These are phyloP conservation scores for Athripsodes cinereus DNA, from an alignment of 2,888 invertebrate species.

Conservation along the genomic window DNA sequence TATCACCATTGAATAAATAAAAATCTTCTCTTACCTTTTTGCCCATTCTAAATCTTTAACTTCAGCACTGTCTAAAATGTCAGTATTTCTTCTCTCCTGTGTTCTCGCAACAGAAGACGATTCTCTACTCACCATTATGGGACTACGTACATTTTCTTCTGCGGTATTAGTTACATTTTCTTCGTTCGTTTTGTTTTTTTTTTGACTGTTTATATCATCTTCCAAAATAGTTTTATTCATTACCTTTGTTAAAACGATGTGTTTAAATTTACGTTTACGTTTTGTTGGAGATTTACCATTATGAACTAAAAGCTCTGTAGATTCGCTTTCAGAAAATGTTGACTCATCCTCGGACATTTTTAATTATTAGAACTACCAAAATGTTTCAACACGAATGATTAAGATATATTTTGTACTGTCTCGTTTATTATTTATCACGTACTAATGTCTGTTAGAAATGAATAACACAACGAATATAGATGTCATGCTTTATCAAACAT, in stretches of 20 bases:
- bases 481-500: too few relatives aligned
- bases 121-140: not conserved
- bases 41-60: constrained; percentile 38
- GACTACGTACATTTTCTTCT: not conserved
- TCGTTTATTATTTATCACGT: too few relatives aligned
- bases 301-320: not conserved
- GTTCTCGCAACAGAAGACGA: not conserved
- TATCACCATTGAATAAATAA: too few relatives aligned
- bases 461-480: too few relatives aligned
- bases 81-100: constrained; percentile 35
- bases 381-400: too few relatives aligned
- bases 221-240: not conserved
- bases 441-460: too few relatives aligned
- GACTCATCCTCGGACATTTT: not conserved
- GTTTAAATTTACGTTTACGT: not conserved
- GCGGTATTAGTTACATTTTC: not conserved
- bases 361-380: too few relatives aligned
- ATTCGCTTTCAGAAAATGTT: not conserved
- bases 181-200: not conserved
- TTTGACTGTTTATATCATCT: not conserved
- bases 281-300: not conserved
- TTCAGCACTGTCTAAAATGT: constrained; percentile 44
- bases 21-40: constrained; percentile 36
- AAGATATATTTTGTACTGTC: too few relatives aligned
- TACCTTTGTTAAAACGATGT: not conserved